These are phyloP conservation scores for Ridgeia piscesae DNA, from an alignment of 1,140 invertebrate genomes.

Conservation along the genomic window DNA sequence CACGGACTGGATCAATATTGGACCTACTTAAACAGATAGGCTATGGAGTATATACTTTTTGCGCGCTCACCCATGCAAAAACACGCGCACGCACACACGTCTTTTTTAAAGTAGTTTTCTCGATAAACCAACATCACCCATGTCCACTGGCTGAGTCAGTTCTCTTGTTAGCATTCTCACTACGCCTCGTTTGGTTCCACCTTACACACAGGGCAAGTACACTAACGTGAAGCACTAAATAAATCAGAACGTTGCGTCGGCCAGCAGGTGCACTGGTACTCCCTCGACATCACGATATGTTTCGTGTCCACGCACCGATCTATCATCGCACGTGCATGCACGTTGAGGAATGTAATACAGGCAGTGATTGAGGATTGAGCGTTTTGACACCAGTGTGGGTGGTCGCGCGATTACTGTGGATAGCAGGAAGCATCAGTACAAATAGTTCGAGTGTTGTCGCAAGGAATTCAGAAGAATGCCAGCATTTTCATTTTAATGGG, in stretches of 20 bases:
- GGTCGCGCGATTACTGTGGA: not conserved
- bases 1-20: too few relatives aligned
- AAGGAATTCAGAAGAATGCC: too few relatives aligned
- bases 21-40: too few relatives aligned
- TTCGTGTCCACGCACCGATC: not conserved
- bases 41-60: too few relatives aligned
- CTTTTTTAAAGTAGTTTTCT: not conserved
- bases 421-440: too few relatives aligned
- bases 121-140: not conserved
- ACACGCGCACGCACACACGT: too few relatives aligned
- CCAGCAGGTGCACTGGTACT: not conserved
- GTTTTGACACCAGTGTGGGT: not conserved
- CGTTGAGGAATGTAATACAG: not conserved
- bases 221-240: not conserved
- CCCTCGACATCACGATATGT: not conserved
- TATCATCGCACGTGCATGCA: not conserved
- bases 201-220: not conserved
- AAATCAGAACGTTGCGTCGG: not conserved
- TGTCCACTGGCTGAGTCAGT: not conserved
- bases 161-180: not conserved
- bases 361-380: not conserved
- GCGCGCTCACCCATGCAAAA: too few relatives aligned
- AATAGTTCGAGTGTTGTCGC: not conserved
- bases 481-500: too few relatives aligned
- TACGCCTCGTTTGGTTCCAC: not conserved